phyloP scores from a whole-genome alignment of 2,797 vertebrate species.

The Miichthys miiuy region DNA sequence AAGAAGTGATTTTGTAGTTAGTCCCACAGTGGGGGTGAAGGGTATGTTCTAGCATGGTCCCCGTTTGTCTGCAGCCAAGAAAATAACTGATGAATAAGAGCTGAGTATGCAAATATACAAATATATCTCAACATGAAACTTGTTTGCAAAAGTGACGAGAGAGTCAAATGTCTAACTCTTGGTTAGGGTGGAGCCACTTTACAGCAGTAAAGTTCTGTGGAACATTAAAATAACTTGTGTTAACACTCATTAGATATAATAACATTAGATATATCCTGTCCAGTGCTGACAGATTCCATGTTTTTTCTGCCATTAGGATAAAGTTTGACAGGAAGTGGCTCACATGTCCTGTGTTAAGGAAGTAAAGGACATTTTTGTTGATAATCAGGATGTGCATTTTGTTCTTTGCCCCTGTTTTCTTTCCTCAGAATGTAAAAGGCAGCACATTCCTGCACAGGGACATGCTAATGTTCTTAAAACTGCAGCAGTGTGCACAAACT shows the following conservation, averaged over 20 bases:
- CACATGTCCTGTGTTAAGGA: constrained; percentile 21
- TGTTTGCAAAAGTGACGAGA: too few relatives aligned
- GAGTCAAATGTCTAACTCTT: too few relatives aligned
- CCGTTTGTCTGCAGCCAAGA: too few relatives aligned
- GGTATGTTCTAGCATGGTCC: too few relatives aligned
- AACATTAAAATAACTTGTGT: neutral
- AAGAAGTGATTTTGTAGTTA: too few relatives aligned
- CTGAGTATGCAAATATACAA: too few relatives aligned
- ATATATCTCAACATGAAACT: too few relatives aligned
- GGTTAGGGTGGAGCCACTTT: neutral
- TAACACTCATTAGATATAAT: too few relatives aligned
- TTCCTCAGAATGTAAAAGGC: constrained; percentile 41
- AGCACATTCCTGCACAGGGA: constrained; percentile 56
- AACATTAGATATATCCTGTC: neutral
- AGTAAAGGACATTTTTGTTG: constrained; percentile 31
- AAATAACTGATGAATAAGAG: too few relatives aligned
- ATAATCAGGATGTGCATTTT: constrained; percentile 52
- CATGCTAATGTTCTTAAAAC: constrained; percentile 12
- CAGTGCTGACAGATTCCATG: neutral
- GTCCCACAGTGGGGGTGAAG: too few relatives aligned
- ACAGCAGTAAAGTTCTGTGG: neutral
- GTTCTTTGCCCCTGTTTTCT: constrained; percentile 28
- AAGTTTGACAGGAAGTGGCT: constrained; percentile 15
- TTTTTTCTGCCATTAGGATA: neutral
- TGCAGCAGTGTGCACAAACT: constrained; percentile 28